Evolutionary conservation across 2,113 vertebrate species (phyloP), one percentile per base, ranked within the genome.

Genomic region (Urocolius indicus): DNA sequence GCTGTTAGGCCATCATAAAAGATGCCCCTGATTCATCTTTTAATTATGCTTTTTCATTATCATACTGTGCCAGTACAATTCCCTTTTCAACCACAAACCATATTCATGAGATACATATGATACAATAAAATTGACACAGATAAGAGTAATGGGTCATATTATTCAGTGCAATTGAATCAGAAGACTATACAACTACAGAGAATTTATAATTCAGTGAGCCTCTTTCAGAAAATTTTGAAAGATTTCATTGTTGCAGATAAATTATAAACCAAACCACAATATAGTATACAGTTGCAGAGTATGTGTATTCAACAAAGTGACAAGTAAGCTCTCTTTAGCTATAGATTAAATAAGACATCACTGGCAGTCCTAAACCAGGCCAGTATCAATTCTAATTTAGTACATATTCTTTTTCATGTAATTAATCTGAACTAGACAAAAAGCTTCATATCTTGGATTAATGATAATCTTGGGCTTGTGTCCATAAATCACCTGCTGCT

Each of bases 11-110:
- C 17, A 63, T 57, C 68, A 87, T 68, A 90, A 90, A 66, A 59
- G 24, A 54, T 66, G 66, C 34, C 87, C 62, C 27, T 59, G 34
- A 94, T 58, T 63, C 5, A 9, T 81, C 57, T 92, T 45, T 90
- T 74, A 95, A 86, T 92, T 87, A 71, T 52, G 57, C 69, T 81
- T 93, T 92, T 87, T 77, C 48, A 59, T 61, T 84, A 21, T 80
- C 57, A 20, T 72, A 55, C 69, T 16, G 30, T 52, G 71, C 65
- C 77, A 89, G 57, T 41, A 78, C 45, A 92, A 89, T 91, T 87
- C 87, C 89, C 89, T 91, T 82, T 84, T 81, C 80, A 84, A 46
- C 54, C 66, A 92, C 80, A 95, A 87, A 91, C 69, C 30, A 18
- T 41, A 46, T 18, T 79, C 84, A 52, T 65, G 80, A 75, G 63